phyloP scores from a whole-genome alignment of 2,797 vertebrate genomes.

The Melanotaenia pygmaea region DNA sequence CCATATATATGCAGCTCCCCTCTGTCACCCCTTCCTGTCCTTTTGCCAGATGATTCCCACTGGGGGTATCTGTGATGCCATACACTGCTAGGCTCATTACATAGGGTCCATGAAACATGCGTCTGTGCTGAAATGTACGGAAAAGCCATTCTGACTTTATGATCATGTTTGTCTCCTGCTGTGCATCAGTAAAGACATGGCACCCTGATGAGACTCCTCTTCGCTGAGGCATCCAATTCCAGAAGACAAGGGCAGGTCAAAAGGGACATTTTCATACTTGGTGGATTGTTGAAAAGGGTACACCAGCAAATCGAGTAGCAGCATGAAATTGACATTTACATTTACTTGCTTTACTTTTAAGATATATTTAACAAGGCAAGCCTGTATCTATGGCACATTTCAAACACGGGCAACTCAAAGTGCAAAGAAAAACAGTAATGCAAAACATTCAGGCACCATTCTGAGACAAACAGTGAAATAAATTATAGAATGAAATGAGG shows the following conservation, averaged over 20 bases:
- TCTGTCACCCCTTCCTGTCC: constrained; percentile 22
- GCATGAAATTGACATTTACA: constrained; percentile 12
- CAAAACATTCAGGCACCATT: not conserved
- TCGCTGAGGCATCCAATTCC: not conserved
- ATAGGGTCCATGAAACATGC: constrained; percentile 6
- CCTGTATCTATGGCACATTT: not conserved
- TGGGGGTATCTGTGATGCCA: constrained; percentile 26
- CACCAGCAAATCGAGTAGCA: constrained; percentile 8
- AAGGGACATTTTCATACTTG: constrained; percentile 10
- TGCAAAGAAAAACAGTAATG: not conserved
- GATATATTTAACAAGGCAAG: not conserved
- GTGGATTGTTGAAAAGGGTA: constrained; percentile 16
- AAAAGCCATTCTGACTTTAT: constrained; percentile 44
- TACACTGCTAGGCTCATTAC: constrained; percentile 32
- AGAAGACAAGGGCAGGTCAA: constrained; percentile 4
- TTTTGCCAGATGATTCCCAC: constrained; percentile 40
- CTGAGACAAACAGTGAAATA: not conserved
- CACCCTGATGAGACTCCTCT: constrained; percentile 14
- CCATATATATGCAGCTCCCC: constrained; percentile 26
- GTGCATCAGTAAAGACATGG: constrained; percentile 31
- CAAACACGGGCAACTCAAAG: constrained; percentile 9
- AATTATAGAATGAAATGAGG: accelerated
- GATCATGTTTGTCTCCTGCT: constrained; percentile 26
- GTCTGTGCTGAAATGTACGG: constrained; percentile 20
- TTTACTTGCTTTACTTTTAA: constrained; percentile 8